Evolutionary conservation across 2,113 vertebrate species (phyloP).

Genomic region (Rhizomys pruinosus): DNA sequence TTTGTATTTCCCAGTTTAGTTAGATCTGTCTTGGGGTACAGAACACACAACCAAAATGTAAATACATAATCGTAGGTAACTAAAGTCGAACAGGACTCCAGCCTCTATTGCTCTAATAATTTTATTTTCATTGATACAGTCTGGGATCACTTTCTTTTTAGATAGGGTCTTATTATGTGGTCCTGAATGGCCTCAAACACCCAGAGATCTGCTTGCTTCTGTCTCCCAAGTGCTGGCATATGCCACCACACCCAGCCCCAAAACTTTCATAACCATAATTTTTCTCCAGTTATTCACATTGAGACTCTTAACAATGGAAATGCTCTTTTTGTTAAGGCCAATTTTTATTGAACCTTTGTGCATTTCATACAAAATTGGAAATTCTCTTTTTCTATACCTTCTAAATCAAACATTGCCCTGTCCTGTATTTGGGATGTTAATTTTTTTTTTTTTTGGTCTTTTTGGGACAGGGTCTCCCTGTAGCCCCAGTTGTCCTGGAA

Average conservation of each 20-base stretch:
- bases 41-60: neutral
- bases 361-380: too few relatives aligned
- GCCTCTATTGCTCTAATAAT: neutral
- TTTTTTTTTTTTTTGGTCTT: too few relatives aligned
- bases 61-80: neutral
- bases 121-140: neutral
- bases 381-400: too few relatives aligned
- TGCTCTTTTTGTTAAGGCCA: too few relatives aligned
- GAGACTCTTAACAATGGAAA: constrained; percentile 11
- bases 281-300: neutral
- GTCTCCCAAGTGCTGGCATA: too few relatives aligned
- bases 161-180: too few relatives aligned
- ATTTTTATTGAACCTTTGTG: too few relatives aligned
- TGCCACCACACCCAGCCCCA: neutral
- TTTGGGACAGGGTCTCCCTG: too few relatives aligned
- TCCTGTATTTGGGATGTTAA: neutral
- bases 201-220: too few relatives aligned
- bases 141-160: too few relatives aligned
- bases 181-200: too few relatives aligned
- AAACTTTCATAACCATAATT: neutral
- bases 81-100: neutral
- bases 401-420: neutral
- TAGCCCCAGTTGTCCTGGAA: too few relatives aligned
- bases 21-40: neutral
- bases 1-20: neutral